These are phyloP conservation scores for Dendropsophus ebraccatus DNA, from an alignment of 2,113 vertebrate species.

Conservation along the genomic window DNA sequence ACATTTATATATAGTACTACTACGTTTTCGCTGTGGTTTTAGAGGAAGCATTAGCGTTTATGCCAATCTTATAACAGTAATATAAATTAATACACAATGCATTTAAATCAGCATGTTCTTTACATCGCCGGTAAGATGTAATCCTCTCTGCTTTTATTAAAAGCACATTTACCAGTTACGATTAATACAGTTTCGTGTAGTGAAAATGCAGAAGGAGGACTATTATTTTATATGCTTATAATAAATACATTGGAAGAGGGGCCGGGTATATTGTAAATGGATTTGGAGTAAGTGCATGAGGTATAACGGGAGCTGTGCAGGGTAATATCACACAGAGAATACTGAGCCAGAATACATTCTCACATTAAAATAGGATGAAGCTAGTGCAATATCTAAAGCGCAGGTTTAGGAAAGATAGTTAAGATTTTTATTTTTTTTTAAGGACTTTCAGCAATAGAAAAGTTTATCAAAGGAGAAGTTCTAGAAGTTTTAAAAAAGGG, in stretches of 20 bases:
- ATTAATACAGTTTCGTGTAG: not conserved
- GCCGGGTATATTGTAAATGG: constrained; percentile 10
- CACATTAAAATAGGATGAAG: constrained; percentile 43
- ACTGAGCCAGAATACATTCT: constrained; percentile 36
- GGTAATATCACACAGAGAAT: constrained; percentile 24
- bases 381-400: not conserved
- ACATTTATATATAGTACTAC: not conserved
- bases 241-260: not conserved
- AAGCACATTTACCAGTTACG: not conserved
- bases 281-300: constrained; percentile 11
- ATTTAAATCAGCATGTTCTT: not conserved
- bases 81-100: constrained; percentile 2
- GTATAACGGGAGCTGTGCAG: not conserved
- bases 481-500: not conserved
- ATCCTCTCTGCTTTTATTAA: not conserved
- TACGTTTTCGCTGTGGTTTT: not conserved
- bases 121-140: not conserved
- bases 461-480: not conserved
- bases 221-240: not conserved
- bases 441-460: not conserved
- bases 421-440: not conserved
- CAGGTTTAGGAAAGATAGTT: not conserved
- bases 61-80: not conserved
- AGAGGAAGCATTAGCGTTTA: not conserved
- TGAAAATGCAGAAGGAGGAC: not conserved